A percentile compares a stretch with the other conserved stretches of the same genome.
Evolutionary conservation across 1,140 invertebrate genomes (phyloP).

Genomic region (Brachionus rubens): DNA sequence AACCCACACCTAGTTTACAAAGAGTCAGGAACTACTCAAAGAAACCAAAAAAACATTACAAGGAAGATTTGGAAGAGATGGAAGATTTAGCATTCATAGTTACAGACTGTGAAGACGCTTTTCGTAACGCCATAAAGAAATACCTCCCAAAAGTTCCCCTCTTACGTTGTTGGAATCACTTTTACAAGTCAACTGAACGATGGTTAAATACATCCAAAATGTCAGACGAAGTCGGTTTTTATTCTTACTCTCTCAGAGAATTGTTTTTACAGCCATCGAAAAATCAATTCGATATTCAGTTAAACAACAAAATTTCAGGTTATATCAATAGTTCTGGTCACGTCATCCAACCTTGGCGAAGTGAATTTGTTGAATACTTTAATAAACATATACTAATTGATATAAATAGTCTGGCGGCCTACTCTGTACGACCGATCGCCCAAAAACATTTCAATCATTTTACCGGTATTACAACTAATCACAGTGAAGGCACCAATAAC

Average conservation of each 20-base stretch:
- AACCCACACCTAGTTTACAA: too few relatives aligned
- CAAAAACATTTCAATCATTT: neutral
- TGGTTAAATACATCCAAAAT: neutral
- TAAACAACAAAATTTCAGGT: slow-evolving; percentile 1
- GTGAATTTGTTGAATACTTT: neutral
- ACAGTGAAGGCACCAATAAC: neutral
- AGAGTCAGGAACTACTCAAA: too few relatives aligned
- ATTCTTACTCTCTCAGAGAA: neutral
- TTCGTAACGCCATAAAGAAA: neutral
- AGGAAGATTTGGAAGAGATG: neutral
- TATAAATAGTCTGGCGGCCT: neutral
- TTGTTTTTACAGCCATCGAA: neutral
- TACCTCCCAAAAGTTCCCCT: neutral
- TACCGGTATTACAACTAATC: neutral
- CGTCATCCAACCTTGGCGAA: neutral
- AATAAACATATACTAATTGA: neutral
- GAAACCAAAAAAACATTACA: too few relatives aligned
- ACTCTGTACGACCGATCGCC: neutral
- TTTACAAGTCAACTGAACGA: neutral
- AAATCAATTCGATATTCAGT: neutral
- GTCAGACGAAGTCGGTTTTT: neutral
- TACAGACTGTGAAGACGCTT: slow-evolving; percentile 23
- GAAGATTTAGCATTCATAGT: neutral
- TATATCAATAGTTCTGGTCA: slow-evolving; percentile 2
- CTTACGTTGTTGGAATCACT: neutral